Percentiles rank a stretch among this genome's conserved stretches.
These are phyloP conservation scores for Odontamblyopus lacepedii DNA, from an alignment of 2,797 vertebrate species.

Conservation along the genomic window DNA sequence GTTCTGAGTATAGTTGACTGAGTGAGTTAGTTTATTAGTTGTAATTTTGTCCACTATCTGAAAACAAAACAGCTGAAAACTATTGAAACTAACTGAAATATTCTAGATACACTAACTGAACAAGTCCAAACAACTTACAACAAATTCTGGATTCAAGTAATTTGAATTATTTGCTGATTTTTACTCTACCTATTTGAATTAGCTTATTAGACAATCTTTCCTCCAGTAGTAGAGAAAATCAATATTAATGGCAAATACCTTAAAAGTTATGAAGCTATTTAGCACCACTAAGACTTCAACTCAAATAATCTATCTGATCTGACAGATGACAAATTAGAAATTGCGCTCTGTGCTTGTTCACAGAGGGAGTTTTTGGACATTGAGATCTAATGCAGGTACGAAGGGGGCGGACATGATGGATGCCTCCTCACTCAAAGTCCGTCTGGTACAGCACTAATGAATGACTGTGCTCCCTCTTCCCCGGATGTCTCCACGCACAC, in stretches of 20 bases:
- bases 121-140: too few species aligned
- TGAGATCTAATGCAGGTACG: not conserved
- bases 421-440: conserved; percentile 53
- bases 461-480: conserved; percentile 36
- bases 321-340: conserved; percentile 39
- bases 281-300: not conserved
- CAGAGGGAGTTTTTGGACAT: conserved; percentile 11
- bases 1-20: too few species aligned
- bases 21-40: too few species aligned
- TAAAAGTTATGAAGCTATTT: not conserved
- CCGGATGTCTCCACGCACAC: conserved; percentile 32
- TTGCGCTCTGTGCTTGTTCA: conserved; percentile 21
- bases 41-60: too few species aligned
- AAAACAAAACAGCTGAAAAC: not conserved
- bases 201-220: too few species aligned
- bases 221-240: too few species aligned
- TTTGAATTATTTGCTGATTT: too few species aligned
- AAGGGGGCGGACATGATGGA: conserved; percentile 24
- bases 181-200: too few species aligned
- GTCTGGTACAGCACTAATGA: conserved; percentile 41
- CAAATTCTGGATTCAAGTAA: too few species aligned
- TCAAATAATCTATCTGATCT: not conserved
- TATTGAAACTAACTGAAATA: not conserved
- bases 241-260: too few species aligned
- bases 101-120: too few species aligned